Evolutionary conservation across 2,888 invertebrate species (phyloP), one percentile per base, ranked within the genome.

Genomic region (Spodoptera exigua): DNA sequence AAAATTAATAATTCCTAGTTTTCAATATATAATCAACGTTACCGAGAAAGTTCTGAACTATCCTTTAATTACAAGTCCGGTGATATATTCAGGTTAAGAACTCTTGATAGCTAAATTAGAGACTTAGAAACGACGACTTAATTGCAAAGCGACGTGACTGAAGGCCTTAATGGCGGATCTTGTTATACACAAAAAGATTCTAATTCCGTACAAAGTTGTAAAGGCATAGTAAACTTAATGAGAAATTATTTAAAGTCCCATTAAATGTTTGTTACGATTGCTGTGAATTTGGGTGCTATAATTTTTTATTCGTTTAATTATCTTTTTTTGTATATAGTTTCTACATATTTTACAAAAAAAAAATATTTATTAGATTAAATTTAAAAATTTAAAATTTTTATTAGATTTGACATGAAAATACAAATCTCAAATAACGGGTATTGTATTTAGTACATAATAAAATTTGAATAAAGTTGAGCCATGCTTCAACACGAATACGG

Each of bases 71-170:
- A 87, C 85, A 81, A 67, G 61, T 73, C 70, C 74, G 56, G 83
- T 84, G 77, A 87, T 89, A 89, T 86, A 89, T 89, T 87, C 81
- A 84, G 81, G 84, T 83, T 85, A 88, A 87, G 86, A 85, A 83
- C 84, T 82, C 79, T 80, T 83, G 88, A 89, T 88, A 85, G 86
- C 86, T 86, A 86, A 90, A 90, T 90, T 86, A 89, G 86, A 88
- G 87, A 80, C 79, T 80, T 77, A 80, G 85, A 77, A 81, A 83
- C 78, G 83, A 83, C 76, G 81, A 61, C 82, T 87, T 90, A 89
- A 89, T 88, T 89, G 85, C 84, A 71, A 48, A 54, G 61, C 76
- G 78, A 85, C 84, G 86, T 85, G 87, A 85, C 85, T 85, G 63
- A 72, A 70, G 59, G 56, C 71, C 73, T 77, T 79, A 79, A 83